Evolutionary conservation across 2,888 invertebrate species (phyloP), one percentile per base, ranked within the genome.

Genomic region (Siphlonurus alternatus): DNA sequence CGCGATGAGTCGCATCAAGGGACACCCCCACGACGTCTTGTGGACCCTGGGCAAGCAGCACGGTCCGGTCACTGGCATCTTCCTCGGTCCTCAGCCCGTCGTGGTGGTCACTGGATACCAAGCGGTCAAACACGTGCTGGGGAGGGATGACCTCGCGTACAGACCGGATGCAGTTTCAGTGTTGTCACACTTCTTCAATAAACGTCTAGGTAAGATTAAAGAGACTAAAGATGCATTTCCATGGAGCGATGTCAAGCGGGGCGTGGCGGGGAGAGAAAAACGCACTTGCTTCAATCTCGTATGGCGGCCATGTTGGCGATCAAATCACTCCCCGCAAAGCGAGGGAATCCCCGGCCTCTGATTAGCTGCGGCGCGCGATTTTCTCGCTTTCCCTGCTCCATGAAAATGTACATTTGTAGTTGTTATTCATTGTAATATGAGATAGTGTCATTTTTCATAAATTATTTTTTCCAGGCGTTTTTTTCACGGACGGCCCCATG

Each of bases 401-500:
- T n/a, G n/a, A 56, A 18, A 5, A 10, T 56, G 7, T 56, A 18
- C 20, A 18, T 56, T 56, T 3, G 5, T 10, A 38, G n/a, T n/a
- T n/a, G n/a, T n/a, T n/a, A n/a, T n/a, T n/a, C n/a, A n/a, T n/a
- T n/a, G n/a, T n/a, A n/a, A n/a, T n/a, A n/a, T n/a, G n/a, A n/a
- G n/a, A n/a, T n/a, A n/a, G n/a, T n/a, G n/a, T n/a, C n/a, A 15
- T 38, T 10, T 10, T 10, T 38, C 5, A 10, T 24, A 1, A 1
- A 2, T 2, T 56, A 56, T 22, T 18, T 59, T 59, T 68, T 68
- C 0, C 67, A 85, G 86, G 86, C 18, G 80, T 86, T 66, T 85
- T 86, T 71, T 86, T 86, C 70, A 80, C 80, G 20, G 85, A 86
- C 19, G 83, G 83, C 1, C 73, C 76, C 53, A 74, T 79, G 63